Conservation (phyloP, 2,113 vertebrate species). For the Megalops atlanticus region DNA sequence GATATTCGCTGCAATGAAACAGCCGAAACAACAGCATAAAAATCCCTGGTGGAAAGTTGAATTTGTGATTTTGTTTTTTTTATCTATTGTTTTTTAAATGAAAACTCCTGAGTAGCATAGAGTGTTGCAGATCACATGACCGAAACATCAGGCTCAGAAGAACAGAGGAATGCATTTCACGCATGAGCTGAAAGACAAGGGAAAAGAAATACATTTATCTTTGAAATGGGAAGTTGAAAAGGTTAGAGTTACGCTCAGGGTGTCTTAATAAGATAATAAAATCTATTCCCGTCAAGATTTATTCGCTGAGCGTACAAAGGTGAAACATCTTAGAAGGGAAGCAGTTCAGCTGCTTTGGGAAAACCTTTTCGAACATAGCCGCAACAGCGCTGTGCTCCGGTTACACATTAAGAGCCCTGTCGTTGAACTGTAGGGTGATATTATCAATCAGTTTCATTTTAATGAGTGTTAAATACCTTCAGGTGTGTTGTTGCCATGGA, state of each 20-base stretch:
- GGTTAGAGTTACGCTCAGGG: constrained; percentile 14
- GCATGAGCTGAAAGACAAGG: not conserved
- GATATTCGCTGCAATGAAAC: not conserved
- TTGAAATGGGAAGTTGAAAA: constrained; percentile 21
- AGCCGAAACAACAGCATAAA: not conserved
- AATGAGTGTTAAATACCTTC: not conserved
- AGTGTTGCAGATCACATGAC: not conserved
- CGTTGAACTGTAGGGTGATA: not conserved
- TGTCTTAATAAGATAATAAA: constrained; percentile 11
- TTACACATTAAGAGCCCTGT: not conserved
- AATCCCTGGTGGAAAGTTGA: not conserved
- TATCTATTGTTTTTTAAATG: not conserved
- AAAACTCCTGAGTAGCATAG: not conserved
- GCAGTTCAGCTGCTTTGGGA: not conserved
- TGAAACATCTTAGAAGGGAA: not conserved
- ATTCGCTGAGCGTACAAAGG: not conserved
- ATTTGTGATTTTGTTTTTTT: not conserved
- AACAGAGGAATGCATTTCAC: constrained; percentile 4
- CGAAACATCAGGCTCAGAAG: not conserved
- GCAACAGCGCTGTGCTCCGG: not conserved
- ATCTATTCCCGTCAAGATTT: not conserved
- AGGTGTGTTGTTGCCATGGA: not conserved
- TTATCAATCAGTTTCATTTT: not conserved
- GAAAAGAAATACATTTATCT: constrained; percentile 12
- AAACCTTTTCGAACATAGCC: not conserved